Base-by-base conservation (phyloP, 2,113 vertebrate genomes). In the Ia io region DNA sequence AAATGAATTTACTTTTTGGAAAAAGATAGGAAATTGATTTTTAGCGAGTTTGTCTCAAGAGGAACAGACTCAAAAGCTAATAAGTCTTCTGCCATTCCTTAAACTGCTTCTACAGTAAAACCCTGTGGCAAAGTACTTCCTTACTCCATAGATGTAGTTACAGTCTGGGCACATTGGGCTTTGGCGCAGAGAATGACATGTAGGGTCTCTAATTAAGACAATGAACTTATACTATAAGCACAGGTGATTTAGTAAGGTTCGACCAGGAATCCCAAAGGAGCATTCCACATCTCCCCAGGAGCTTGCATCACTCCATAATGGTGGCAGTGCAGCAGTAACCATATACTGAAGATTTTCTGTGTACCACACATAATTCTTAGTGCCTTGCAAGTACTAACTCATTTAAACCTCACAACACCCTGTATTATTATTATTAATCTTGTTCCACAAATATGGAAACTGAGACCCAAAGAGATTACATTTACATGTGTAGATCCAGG, bases 21-120 rank as follows among this genome's bases (percentile, higher is more conserved):
- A 90, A 86, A 89, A 83, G 59, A 76, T 2, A 97, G 73, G 20
- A 90, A 95, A 88, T 92, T 56, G 53, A 92, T 83, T 94, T 63
- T 67, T 61, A 69, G 30, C 44, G 91, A 91, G 59, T 74, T 47
- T 16, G 63, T 96, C 53, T 79, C 90, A 94, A 59, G n/a, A 94
- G 51, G 53, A 88, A 74, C 11, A 90, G 70, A 88, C 49, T 94
- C 74, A 61, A 69, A 84, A 94, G 85, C 78, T 59, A 88, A 56
- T 67, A 14, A 37, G 47, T 95, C 49, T 88, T 88, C 56, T 71
- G 35, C 16, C 65, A 71, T 79, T 84, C 78, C 83, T 88, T 90
- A 83, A 87, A 84, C 20, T 20, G 65, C 28, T 69, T 53, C 69
- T 44, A 37, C 3, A 87, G 71, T 69, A 91, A 94, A 94, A 84